phyloP scores from a whole-genome alignment of 2,113 vertebrate species.

The Callochromis pleurospilus region DNA sequence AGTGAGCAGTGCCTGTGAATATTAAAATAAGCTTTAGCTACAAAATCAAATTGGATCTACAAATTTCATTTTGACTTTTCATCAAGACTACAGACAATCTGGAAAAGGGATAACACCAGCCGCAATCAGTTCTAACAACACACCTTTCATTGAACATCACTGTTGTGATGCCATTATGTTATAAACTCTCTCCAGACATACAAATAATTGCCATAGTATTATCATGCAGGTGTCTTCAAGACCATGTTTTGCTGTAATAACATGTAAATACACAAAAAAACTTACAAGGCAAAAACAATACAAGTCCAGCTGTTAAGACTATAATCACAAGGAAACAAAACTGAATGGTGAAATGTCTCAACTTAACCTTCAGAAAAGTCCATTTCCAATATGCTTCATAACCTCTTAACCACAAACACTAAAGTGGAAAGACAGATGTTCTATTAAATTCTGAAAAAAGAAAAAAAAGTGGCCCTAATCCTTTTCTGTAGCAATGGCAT shows the following conservation, averaged over 20 bases:
- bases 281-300: not conserved
- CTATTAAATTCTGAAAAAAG: not conserved
- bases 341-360: not conserved
- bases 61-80: not conserved
- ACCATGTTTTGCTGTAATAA: not conserved
- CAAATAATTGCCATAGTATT: not conserved
- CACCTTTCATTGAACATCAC: not conserved
- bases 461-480: not conserved
- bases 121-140: not conserved
- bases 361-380: not conserved
- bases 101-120: not conserved
- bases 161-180: not conserved
- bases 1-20: not conserved
- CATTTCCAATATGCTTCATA: not conserved
- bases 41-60: not conserved
- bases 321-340: not conserved
- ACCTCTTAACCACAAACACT: not conserved
- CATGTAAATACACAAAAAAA: not conserved
- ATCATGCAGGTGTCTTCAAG: not conserved
- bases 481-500: not conserved
- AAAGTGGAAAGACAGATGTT: not conserved
- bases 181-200: not conserved
- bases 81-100: not conserved
- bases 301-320: not conserved
- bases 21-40: not conserved